Evolutionary conservation across 2,797 vertebrate genomes (phyloP).

Genomic region (Sebastes taczanowskii): DNA sequence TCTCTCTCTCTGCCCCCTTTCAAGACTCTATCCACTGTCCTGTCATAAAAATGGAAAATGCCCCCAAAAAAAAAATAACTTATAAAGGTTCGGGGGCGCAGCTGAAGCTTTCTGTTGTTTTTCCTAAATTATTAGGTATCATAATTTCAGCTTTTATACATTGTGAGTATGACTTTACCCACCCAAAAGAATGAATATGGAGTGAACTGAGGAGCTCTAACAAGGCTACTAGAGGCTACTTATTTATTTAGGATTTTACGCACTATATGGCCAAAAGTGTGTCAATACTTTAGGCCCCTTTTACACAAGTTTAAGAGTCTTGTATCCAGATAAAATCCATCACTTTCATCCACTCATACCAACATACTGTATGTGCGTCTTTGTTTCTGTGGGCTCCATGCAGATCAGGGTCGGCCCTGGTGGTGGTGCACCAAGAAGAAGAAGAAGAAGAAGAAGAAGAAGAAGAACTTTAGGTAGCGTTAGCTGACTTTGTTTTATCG

Average conservation of each 20-base stretch:
- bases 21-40: too few species aligned
- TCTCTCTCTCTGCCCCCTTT: too few species aligned
- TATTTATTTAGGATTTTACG: neutral
- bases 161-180: neutral
- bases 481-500: neutral
- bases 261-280: neutral
- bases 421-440: too few species aligned
- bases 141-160: neutral
- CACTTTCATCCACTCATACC: too few species aligned
- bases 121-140: neutral
- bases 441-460: too few species aligned
- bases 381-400: too few species aligned
- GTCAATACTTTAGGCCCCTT: neutral
- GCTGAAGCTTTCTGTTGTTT: neutral
- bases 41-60: too few species aligned
- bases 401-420: too few species aligned
- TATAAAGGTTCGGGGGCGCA: neutral
- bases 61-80: too few species aligned
- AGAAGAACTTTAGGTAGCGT: neutral
- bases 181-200: neutral
- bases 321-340: too few species aligned
- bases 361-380: too few species aligned
- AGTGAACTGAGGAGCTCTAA: neutral
- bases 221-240: neutral
- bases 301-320: too few species aligned